Evolutionary conservation across 2,797 vertebrate genomes (phyloP).

Genomic region (Cyclura pinguis): DNA sequence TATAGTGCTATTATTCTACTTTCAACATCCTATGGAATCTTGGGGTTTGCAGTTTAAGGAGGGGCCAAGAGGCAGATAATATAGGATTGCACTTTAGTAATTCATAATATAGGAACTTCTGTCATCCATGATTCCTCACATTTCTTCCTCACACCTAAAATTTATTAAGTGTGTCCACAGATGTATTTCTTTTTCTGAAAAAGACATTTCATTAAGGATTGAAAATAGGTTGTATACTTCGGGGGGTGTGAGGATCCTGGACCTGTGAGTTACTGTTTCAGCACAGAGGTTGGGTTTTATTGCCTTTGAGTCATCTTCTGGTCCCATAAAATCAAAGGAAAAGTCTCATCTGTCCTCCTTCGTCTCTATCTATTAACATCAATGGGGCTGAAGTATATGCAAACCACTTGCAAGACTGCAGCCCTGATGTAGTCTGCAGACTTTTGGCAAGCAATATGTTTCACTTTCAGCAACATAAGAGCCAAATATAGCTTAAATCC

Average conservation of each 20-base stretch:
- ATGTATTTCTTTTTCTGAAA: neutral
- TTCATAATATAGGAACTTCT: neutral
- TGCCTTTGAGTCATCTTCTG: constrained; percentile 33
- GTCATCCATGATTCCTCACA: neutral
- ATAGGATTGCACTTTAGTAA: neutral
- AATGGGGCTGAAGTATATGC: neutral
- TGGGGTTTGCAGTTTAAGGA: no score
- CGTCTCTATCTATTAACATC: constrained; percentile 29
- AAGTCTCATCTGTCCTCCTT: constrained; percentile 19
- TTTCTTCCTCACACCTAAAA: neutral
- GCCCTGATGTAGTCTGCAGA: neutral
- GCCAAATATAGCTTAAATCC: constrained; percentile 45
- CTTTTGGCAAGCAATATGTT: constrained; percentile 41
- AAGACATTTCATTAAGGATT: neutral
- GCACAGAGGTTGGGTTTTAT: constrained; percentile 9
- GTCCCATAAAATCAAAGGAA: constrained; percentile 24
- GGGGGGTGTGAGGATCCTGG: neutral
- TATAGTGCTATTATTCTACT: no score
- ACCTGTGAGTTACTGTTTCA: neutral
- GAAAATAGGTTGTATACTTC: neutral
- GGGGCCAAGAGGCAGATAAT: no score
- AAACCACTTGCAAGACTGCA: constrained; percentile 8
- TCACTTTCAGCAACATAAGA: constrained; percentile 27
- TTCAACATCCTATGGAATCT: no score
- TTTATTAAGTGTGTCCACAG: neutral